Conservation (phyloP, 2,888 invertebrate species). For the Marasmarcha lunaedactyla region DNA sequence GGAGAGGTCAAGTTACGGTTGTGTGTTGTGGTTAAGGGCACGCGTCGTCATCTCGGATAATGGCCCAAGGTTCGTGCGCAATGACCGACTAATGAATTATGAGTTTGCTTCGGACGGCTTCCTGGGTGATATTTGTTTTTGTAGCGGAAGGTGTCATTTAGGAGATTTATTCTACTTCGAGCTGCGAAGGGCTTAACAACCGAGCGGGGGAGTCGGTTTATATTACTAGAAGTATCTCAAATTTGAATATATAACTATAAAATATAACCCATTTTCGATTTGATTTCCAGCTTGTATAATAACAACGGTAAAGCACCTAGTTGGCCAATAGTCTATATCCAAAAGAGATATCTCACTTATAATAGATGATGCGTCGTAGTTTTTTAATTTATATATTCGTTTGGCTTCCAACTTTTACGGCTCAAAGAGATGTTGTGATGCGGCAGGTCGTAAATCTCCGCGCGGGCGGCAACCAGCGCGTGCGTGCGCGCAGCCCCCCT, state of each 20-base stretch:
- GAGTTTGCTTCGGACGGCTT: slow-evolving; percentile 41
- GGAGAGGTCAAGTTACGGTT: slow-evolving; percentile 23
- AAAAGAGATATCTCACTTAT: background rate
- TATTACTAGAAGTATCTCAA: too few species aligned
- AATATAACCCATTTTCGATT: too few species aligned
- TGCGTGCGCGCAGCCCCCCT: slow-evolving; percentile 22
- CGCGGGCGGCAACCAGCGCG: slow-evolving; percentile 54
- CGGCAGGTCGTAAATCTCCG: slow-evolving; percentile 49
- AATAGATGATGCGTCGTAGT: slow-evolving; percentile 6
- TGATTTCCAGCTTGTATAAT: too few species aligned
- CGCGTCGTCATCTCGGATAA: slow-evolving; percentile 64
- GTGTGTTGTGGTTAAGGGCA: slow-evolving; percentile 38
- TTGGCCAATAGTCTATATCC: background rate
- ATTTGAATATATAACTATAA: too few species aligned
- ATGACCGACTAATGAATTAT: slow-evolving; percentile 59
- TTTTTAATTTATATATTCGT: slow-evolving; percentile 25
- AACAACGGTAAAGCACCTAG: too few species aligned
- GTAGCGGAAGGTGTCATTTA: slow-evolving; percentile 20
- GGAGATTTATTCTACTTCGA: slow-evolving; percentile 19
- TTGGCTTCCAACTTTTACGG: slow-evolving; percentile 22
- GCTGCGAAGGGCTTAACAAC: background rate
- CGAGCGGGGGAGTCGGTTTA: too few species aligned
- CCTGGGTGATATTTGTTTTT: slow-evolving; percentile 47
- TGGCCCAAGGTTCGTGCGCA: slow-evolving; percentile 50
- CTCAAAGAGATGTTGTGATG: slow-evolving; percentile 35